These are phyloP conservation scores for Resseliella maxima DNA, from an alignment of 2,888 invertebrate species.

Conservation along the genomic window DNA sequence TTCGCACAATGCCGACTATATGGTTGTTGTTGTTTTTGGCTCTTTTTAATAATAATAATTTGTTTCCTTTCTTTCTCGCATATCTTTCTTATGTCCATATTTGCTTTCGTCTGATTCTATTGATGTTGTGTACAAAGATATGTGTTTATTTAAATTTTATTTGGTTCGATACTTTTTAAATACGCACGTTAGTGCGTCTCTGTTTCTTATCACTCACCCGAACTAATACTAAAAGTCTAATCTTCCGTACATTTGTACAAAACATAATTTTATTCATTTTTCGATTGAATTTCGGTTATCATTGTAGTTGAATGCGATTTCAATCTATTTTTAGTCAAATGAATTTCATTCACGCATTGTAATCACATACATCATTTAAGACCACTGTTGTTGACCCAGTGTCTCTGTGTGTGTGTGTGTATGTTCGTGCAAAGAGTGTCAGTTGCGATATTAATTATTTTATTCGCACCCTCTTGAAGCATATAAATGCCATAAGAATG, in stretches of 20 bases:
- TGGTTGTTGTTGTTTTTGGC: background rate
- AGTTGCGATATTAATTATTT: background rate
- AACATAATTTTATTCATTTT: background rate
- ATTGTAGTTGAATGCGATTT: background rate
- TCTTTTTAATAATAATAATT: no score
- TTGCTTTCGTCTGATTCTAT: background rate
- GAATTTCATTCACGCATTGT: background rate
- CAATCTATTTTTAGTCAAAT: slow-evolving; percentile 32
- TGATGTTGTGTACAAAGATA: background rate
- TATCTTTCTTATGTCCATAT: background rate
- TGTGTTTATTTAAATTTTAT: slow-evolving; percentile 1
- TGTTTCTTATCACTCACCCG: background rate
- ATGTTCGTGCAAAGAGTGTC: background rate
- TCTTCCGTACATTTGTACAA: background rate
- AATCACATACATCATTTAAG: background rate
- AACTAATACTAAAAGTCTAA: background rate
- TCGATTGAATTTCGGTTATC: background rate
- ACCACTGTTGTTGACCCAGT: background rate
- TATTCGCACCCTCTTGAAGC: background rate
- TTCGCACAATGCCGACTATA: background rate
- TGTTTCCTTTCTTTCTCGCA: background rate
- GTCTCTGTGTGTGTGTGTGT: background rate
- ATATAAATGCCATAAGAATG: background rate
- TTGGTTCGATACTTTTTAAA: background rate
- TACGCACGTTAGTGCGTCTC: background rate